Conservation (phyloP, 2,797 vertebrate species). For the Cynodonichthys magdalenae region DNA sequence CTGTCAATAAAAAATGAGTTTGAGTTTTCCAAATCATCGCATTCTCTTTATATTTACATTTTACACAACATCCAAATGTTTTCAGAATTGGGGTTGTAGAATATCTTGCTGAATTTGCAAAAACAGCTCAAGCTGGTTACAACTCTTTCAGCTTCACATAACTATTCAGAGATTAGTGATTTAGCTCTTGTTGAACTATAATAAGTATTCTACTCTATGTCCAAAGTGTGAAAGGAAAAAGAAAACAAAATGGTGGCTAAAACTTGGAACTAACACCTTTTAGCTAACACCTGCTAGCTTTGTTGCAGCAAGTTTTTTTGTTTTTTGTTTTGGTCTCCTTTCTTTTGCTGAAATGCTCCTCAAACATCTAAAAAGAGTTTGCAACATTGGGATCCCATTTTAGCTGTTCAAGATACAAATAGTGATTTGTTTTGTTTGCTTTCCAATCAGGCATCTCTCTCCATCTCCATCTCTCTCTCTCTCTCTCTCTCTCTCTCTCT, state of each 20-base stretch:
- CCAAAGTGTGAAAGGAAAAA: slow-evolving; percentile 4
- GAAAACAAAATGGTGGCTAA: background rate
- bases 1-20: no score
- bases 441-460: slow-evolving; percentile 13
- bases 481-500: background rate
- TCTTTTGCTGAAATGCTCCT: slow-evolving; percentile 24
- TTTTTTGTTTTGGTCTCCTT: slow-evolving; percentile 12
- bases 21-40: no score
- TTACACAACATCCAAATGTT: no score
- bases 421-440: slow-evolving; percentile 3
- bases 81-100: no score
- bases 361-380: slow-evolving; percentile 33
- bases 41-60: no score
- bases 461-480: background rate
- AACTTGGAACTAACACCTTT: background rate
- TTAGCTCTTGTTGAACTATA: background rate
- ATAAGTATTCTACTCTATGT: slow-evolving; percentile 14
- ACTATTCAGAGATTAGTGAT: background rate
- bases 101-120: background rate
- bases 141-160: slow-evolving; percentile 11
- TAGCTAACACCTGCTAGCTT: slow-evolving; percentile 9
- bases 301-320: slow-evolving; percentile 11
- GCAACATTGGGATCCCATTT: slow-evolving; percentile 66
- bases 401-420: slow-evolving; percentile 29
- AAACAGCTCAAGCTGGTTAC: background rate